phyloP scores from a whole-genome alignment of 2,888 invertebrate species.

The Macrosoma leucophasiata region DNA sequence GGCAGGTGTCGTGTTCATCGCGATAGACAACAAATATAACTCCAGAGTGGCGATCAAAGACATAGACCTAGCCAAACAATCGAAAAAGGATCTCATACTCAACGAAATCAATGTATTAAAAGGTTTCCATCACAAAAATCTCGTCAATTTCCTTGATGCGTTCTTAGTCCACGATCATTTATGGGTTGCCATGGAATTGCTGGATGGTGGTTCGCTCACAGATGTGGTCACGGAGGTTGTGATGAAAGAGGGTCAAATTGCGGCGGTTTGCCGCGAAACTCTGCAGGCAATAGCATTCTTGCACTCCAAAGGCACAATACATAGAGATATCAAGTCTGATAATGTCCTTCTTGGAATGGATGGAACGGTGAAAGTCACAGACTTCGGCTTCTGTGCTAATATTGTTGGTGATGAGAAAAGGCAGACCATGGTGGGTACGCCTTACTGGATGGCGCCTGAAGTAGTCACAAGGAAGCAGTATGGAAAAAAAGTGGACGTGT shows the following conservation, averaged over 20 bases:
- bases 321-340: slow-evolving; percentile 97
- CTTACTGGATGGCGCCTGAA: slow-evolving; percentile 99
- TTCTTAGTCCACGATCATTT: slow-evolving; percentile 94
- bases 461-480: slow-evolving; percentile 94
- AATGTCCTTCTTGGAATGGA: slow-evolving; percentile 96
- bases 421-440: slow-evolving; percentile 98
- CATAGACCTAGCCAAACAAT: slow-evolving; percentile 95
- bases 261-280: slow-evolving; percentile 91
- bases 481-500: slow-evolving; percentile 94
- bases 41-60: slow-evolving; percentile 95
- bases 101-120: slow-evolving; percentile 96
- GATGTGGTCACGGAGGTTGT: slow-evolving; percentile 98
- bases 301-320: slow-evolving; percentile 93
- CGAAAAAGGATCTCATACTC: slow-evolving; percentile 95
- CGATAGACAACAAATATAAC: slow-evolving; percentile 81
- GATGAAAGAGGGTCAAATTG: slow-evolving; percentile 97
- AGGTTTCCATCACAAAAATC: slow-evolving; percentile 93
- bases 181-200: slow-evolving; percentile 97
- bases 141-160: slow-evolving; percentile 97
- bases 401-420: slow-evolving; percentile 94
- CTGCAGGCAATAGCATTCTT: slow-evolving; percentile 92
- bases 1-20: slow-evolving; percentile 90
- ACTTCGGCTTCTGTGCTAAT: slow-evolving; percentile 99
- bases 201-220: slow-evolving; percentile 96
- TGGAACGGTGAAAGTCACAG: slow-evolving; percentile 93